Conservation (phyloP, 1,140 invertebrate species). For the fruit fly (Drosophila melanogaster) region Release_6_plus_ISO1_MT NC_004354.4:18823001-18823500, state of each 20-base stretch:
- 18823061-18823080: slow-evolving; percentile 91
- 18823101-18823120: neutral
- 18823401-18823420: no score
- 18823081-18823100: slow-evolving; percentile 87
- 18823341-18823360: neutral
- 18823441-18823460: slow-evolving; percentile 26
- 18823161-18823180: slow-evolving; percentile 23
- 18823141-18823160: slow-evolving; percentile 8
- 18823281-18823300: slow-evolving; percentile 13
- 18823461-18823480: slow-evolving; percentile 34
- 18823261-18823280: slow-evolving; percentile 8
- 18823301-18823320: slow-evolving; percentile 40
- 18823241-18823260: slow-evolving; percentile 30
- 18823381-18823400: no score
- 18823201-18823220: slow-evolving; percentile 19
- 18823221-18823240: slow-evolving; percentile 14
- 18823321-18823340: slow-evolving; percentile 8
- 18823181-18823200: slow-evolving; percentile 36
- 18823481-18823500: slow-evolving; percentile 35
- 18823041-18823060: slow-evolving; percentile 91
- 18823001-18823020: slow-evolving; percentile 89
- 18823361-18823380: no score
- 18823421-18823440: slow-evolving; percentile 15
- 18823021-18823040: slow-evolving; percentile 86
- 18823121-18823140: slow-evolving; percentile 8